A percentile compares a stretch with the other conserved stretches of the same genome.
Conservation (phyloP, 2,888 invertebrate species). For the Zele albiditarsus region DNA sequence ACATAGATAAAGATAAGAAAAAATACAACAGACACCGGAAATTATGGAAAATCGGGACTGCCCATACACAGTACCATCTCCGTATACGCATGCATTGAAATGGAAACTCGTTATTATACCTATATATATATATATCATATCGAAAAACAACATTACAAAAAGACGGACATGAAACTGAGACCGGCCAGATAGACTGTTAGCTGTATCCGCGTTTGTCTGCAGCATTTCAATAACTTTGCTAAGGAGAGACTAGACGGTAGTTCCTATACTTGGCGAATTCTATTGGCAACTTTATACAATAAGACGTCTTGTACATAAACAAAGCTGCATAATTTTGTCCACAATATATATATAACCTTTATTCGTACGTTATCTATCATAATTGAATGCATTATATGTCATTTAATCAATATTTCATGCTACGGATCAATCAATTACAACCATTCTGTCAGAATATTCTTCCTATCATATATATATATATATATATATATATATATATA, state of each 20-base stretch:
- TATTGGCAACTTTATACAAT: slow-evolving; percentile 1
- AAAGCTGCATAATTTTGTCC: background rate
- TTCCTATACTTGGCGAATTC: slow-evolving; percentile 6
- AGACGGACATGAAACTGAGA: slow-evolving; percentile 4
- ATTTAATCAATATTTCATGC: too few relatives aligned
- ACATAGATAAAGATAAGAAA: background rate
- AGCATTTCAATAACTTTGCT: slow-evolving; percentile 23
- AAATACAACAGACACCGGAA: background rate
- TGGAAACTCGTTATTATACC: too few relatives aligned
- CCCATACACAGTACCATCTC: too few relatives aligned
- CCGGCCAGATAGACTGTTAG: background rate
- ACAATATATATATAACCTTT: too few relatives aligned
- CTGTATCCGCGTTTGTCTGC: slow-evolving; percentile 22
- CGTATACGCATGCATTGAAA: too few relatives aligned
- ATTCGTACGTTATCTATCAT: too few relatives aligned
- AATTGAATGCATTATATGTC: too few relatives aligned
- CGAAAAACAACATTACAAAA: too few relatives aligned
- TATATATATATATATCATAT: too few relatives aligned
- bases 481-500: too few relatives aligned
- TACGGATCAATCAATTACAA: too few relatives aligned
- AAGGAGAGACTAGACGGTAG: background rate
- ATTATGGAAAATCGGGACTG: background rate
- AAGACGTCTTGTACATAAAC: slow-evolving; percentile 15
- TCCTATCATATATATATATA: too few relatives aligned
- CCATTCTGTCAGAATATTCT: background rate